phyloP scores from a whole-genome alignment of 2,888 invertebrate species.

The Lydus trimaculatus region DNA sequence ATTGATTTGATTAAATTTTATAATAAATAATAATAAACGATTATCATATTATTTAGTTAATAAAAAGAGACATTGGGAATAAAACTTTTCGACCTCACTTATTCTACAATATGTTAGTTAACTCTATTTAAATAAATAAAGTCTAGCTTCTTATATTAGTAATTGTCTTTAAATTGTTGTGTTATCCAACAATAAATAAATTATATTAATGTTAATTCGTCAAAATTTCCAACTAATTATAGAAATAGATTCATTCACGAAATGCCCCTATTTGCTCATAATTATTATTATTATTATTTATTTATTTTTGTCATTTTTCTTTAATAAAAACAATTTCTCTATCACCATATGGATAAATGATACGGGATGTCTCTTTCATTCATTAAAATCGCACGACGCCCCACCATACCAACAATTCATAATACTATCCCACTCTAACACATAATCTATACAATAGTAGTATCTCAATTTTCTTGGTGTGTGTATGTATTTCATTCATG shows the following conservation, averaged over 20 bases:
- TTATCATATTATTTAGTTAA: neutral
- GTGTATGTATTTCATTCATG: conserved; percentile 3
- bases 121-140: neutral
- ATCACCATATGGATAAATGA: conserved; percentile 4
- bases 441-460: neutral
- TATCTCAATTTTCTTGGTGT: neutral
- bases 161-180: conserved; percentile 1
- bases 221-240: neutral
- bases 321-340: neutral
- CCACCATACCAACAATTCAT: neutral
- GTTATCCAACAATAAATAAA: neutral
- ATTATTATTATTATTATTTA: no score
- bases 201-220: neutral
- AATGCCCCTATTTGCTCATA: neutral
- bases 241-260: neutral
- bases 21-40: neutral
- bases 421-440: neutral
- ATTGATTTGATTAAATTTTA: neutral
- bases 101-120: neutral
- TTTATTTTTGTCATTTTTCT: no score
- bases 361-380: conserved; percentile 11
- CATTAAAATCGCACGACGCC: conserved; percentile 7
- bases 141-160: neutral
- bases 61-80: neutral
- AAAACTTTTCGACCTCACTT: neutral